Conservation (phyloP, 2,113 vertebrate genomes). For the Corynorhinus townsendii region DNA sequence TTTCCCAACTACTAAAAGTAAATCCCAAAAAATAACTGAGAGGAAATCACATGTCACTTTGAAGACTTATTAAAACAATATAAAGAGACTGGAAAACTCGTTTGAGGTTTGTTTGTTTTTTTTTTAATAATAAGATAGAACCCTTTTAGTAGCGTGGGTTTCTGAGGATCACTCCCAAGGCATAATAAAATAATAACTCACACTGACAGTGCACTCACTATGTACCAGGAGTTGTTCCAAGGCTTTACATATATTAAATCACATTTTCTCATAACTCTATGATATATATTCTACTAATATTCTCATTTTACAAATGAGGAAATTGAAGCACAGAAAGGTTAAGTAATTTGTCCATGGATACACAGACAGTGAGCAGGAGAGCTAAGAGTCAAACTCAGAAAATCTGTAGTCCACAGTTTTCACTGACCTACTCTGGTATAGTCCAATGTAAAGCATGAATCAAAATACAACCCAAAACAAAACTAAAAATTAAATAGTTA, state of each 20-base stretch:
- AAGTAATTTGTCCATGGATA: not conserved
- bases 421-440: not conserved
- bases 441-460: not conserved
- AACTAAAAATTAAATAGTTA: not conserved
- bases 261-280: not conserved
- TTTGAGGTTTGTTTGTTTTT: constrained; percentile 31
- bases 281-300: not conserved
- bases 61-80: constrained; percentile 66
- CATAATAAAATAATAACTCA: not conserved
- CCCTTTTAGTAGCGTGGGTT: not conserved
- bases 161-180: not conserved
- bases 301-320: not conserved
- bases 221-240: not conserved
- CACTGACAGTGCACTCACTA: not conserved
- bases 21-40: constrained; percentile 69
- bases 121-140: constrained; percentile 26
- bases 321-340: not conserved
- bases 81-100: constrained; percentile 32
- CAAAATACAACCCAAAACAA: not conserved
- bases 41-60: constrained; percentile 55
- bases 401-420: not conserved
- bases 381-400: not conserved
- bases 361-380: not conserved
- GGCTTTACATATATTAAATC: not conserved
- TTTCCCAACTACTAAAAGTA: constrained; percentile 77